phyloP scores from a whole-genome alignment of 2,888 invertebrate species.

The Trachelus troglodyta region DNA sequence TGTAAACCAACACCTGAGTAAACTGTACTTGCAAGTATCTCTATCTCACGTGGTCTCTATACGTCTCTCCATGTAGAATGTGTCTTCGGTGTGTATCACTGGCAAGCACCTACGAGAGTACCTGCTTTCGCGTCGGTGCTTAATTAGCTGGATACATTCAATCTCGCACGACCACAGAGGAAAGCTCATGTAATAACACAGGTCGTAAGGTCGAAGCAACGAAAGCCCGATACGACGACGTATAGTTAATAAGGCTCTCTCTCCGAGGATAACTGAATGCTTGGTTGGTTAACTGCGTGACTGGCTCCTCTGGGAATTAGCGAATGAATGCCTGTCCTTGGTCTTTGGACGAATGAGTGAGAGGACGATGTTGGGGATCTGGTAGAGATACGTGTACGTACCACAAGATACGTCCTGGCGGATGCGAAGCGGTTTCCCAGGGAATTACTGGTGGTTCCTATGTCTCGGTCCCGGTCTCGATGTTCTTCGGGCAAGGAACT shows the following conservation, averaged over 20 bases:
- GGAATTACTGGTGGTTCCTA: not conserved
- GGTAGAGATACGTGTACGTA: not conserved
- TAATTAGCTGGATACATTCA: constrained; percentile 52
- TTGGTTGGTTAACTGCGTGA: not conserved
- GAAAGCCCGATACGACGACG: not conserved
- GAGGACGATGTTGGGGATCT: not conserved
- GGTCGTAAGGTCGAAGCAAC: not conserved
- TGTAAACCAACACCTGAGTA: not conserved
- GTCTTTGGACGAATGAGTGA: not conserved
- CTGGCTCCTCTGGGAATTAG: constrained; percentile 27
- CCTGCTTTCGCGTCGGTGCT: constrained; percentile 36
- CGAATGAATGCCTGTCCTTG: constrained; percentile 33
- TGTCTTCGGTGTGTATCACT: not conserved
- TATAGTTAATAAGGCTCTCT: not conserved
- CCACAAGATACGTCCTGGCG: not conserved
- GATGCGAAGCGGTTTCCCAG: not conserved
- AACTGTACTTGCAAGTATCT: not conserved
- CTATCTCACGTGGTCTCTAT: not conserved
- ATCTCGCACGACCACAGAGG: constrained; percentile 37
- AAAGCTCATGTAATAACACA: not conserved
- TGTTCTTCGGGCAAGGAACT: not conserved
- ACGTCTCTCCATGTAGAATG: not conserved
- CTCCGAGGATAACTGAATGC: not conserved
- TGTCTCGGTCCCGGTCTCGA: not conserved
- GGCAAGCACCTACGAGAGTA: not conserved